phyloP scores from a whole-genome alignment of 2,888 invertebrate species.

The Xiphydria camelus region DNA sequence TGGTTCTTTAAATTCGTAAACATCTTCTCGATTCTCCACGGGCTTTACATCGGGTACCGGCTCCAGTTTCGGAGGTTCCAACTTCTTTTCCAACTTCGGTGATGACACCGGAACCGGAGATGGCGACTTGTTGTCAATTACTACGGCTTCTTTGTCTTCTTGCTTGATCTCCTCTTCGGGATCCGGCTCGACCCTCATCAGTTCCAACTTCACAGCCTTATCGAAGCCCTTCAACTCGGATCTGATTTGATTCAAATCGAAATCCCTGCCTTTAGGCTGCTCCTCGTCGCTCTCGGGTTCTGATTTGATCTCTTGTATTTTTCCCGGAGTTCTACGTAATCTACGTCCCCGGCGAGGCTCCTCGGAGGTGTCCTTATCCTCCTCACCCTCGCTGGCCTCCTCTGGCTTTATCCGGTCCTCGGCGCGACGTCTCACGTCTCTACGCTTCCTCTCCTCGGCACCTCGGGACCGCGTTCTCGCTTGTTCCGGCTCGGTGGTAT shows the following conservation, averaged over 20 bases:
- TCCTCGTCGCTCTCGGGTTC: conserved; percentile 61
- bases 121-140: conserved; percentile 45
- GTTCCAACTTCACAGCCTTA: conserved; percentile 63
- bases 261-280: conserved; percentile 71
- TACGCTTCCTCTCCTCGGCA: conserved; percentile 46
- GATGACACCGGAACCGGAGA: conserved; percentile 37
- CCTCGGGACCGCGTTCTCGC: conserved; percentile 32
- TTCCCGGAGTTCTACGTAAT: conserved; percentile 54
- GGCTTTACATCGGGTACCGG: conserved; percentile 17
- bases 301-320: conserved; percentile 54
- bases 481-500: conserved; percentile 53
- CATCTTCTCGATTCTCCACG: conserved; percentile 61
- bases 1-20: conserved; percentile 88
- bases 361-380: conserved; percentile 41
- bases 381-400: conserved; percentile 49
- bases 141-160: conserved; percentile 27
- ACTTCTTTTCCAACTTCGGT: conserved; percentile 42
- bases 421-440: conserved; percentile 51
- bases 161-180: conserved; percentile 53
- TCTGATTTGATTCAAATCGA: conserved; percentile 82
- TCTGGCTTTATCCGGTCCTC: conserved; percentile 59
- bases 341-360: conserved; percentile 53
- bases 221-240: conserved; percentile 82
- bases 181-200: conserved; percentile 55
- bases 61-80: conserved; percentile 45